Base-by-base conservation (phyloP, 2,797 vertebrate species). In the Sparidentex hasta region DNA sequence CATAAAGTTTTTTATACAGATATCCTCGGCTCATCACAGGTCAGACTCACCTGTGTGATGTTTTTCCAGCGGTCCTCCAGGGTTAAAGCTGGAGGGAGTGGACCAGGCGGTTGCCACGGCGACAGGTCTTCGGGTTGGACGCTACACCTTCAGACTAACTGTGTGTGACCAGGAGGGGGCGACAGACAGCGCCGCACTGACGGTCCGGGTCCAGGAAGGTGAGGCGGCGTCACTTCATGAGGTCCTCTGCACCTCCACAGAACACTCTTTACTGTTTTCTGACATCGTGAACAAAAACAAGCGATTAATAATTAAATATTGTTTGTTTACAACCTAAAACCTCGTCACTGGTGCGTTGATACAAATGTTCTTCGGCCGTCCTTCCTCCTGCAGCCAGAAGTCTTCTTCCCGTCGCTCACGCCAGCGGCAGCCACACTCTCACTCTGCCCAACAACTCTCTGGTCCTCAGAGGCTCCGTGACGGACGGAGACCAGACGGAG, bases 371-470 rank as follows among this genome's bases (percentile, higher is more conserved):
- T 25, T 9, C 7, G 29, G 21, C 38, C 16, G n/a, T 61, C 20
- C 6, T 54, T 68, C 52, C n/a, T 57, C 76, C 82, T 23, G 80
- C 94, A 98, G 97, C 95, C 88, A 92, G 77, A 44, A 96, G 91
- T 81, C 94, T 82, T 67, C 94, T 95, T 57, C 96, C 96, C 0
- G 93, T 78, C n/a, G 97, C 97, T 3, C 94, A 91, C 69, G 97
- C 97, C 89, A 96, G 97, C 69, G 97, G 97, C 75, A 97, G 95
- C 86, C 96, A 97, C 78, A 84, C 96, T 17, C 94, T 98, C 56
- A 93, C 95, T 5, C 96, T 99, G 83, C 97, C 97, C 78, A 97
- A 97, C 94, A 97, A 95, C 87, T 97, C 97, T 7, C 84, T 98
- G 90, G 94, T 95, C 46, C 96, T 99, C 82, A 93, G 95, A 65